Evolutionary conservation across 2,797 vertebrate genomes (phyloP).

Genomic region (Rhabdomys pumilio): DNA sequence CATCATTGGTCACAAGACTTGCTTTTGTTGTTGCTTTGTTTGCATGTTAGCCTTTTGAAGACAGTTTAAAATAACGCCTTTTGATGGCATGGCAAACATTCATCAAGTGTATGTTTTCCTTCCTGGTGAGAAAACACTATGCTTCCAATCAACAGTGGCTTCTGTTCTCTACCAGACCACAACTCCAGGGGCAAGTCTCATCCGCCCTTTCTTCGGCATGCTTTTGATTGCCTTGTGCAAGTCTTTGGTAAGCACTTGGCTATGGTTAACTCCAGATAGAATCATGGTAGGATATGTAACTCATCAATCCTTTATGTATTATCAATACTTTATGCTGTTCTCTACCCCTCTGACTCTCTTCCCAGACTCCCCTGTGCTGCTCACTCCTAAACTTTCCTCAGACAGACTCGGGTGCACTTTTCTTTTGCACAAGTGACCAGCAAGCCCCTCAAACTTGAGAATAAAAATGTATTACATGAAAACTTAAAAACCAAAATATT

Average conservation of each 20-base stretch:
- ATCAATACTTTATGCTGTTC: no score
- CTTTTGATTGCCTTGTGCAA: neutral
- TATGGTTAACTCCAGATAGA: slow-evolving; percentile 27
- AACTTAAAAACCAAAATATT: slow-evolving; percentile 41
- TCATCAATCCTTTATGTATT: neutral
- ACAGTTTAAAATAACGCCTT: neutral
- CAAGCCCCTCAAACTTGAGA: neutral
- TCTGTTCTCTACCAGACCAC: neutral
- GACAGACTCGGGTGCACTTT: neutral
- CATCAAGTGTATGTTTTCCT: slow-evolving; percentile 18
- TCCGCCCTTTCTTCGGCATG: neutral
- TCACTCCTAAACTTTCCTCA: neutral
- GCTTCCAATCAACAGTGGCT: slow-evolving; percentile 26
- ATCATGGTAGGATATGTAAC: neutral
- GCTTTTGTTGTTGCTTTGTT: neutral
- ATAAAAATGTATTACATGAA: neutral
- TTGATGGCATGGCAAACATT: slow-evolving; percentile 9
- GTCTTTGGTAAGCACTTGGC: slow-evolving; percentile 11
- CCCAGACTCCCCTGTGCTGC: neutral
- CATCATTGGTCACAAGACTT: neutral
- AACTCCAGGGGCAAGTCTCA: neutral
- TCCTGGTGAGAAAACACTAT: neutral
- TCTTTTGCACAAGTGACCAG: neutral
- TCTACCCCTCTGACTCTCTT: neutral
- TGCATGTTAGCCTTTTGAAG: slow-evolving; percentile 19